Conservation (phyloP, 2,113 vertebrate species). For the Furnarius figulus region DNA sequence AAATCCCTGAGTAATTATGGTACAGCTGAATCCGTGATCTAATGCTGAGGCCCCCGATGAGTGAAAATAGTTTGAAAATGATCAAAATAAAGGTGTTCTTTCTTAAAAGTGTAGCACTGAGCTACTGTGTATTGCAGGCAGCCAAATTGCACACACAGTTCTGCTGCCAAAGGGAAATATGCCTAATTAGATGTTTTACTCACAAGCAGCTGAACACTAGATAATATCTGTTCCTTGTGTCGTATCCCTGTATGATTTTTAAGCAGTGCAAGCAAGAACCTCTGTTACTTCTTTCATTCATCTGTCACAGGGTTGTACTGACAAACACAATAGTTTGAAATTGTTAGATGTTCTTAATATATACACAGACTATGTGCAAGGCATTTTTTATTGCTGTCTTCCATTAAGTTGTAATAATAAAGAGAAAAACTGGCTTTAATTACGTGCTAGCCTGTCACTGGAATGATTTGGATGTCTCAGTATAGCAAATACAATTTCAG, state of each 20-base stretch:
- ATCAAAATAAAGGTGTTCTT: background rate
- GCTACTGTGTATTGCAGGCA: background rate
- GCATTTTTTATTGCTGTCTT: conserved; percentile 3
- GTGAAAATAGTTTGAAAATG: background rate
- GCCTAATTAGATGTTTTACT: background rate
- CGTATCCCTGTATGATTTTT: background rate
- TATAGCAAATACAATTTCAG: background rate
- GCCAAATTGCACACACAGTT: background rate
- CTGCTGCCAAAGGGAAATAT: background rate
- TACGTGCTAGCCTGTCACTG: background rate
- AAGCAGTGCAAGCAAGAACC: background rate
- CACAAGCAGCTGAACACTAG: background rate
- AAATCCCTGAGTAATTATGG: background rate
- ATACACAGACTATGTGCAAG: background rate
- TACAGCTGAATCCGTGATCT: background rate
- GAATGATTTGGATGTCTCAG: conserved; percentile 12
- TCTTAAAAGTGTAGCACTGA: background rate
- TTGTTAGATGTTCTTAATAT: conserved; percentile 6
- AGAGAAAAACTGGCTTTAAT: conserved; percentile 22
- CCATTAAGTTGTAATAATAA: conserved; percentile 4
- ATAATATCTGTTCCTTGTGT: background rate
- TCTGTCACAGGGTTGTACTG: conserved; percentile 7
- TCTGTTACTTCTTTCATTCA: background rate
- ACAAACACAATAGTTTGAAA: conserved; percentile 16
- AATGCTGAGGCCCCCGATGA: background rate